Evolutionary conservation across 2,113 vertebrate species (phyloP).

Genomic region (Lepisosteus osseus): DNA sequence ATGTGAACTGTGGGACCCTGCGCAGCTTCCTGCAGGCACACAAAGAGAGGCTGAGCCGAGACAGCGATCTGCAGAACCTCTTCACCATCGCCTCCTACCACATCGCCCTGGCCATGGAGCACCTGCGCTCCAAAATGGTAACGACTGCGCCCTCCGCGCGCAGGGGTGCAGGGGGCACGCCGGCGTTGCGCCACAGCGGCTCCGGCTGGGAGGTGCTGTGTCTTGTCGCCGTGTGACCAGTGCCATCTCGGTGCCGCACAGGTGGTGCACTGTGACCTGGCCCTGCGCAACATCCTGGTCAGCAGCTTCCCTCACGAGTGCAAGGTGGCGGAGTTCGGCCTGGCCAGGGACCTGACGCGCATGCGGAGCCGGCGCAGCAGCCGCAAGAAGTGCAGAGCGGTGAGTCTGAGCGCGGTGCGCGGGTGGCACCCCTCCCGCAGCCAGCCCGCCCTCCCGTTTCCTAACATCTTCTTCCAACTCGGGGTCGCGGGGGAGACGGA

Average conservation of each 20-base stretch:
- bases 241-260: conserved; percentile 24
- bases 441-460: no score
- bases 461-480: no score
- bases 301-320: conserved; percentile 60
- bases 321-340: conserved; percentile 59
- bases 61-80: conserved; percentile 56
- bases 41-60: conserved; percentile 36
- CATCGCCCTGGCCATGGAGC: conserved; percentile 66
- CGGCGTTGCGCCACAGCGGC: no score
- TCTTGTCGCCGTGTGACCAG: background rate
- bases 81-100: conserved; percentile 63
- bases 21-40: conserved; percentile 62
- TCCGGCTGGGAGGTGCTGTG: no score
- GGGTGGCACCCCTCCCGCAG: no score
- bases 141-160: no score
- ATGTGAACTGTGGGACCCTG: conserved; percentile 59
- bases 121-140: conserved; percentile 65
- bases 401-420: background rate
- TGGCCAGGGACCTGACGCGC: conserved; percentile 49
- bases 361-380: conserved; percentile 42
- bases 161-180: background rate
- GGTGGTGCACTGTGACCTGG: conserved; percentile 63
- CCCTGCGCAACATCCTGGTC: conserved; percentile 61
- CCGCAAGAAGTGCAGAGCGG: conserved; percentile 32
- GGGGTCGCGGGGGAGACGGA: no score